Evolutionary conservation across 2,797 vertebrate genomes (phyloP), one percentile per base, ranked within the genome.

Genomic region (Varecia variegata): DNA sequence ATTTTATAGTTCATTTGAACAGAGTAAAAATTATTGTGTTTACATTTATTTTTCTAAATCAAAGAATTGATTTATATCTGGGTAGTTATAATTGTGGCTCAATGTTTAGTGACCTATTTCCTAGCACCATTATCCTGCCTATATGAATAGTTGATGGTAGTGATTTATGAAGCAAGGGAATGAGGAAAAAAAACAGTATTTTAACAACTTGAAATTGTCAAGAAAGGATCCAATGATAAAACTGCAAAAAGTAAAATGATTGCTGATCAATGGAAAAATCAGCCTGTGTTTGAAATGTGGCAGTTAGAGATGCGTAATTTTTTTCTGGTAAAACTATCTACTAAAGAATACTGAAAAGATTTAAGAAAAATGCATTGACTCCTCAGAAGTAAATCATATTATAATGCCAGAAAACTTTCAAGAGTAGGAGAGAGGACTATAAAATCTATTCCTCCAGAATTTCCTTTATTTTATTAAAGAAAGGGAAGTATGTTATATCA

Each of bases 261-360:
- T 90, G n/a, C 50, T 83, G 79, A 94, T 93, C 81, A 90, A 43
- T 90, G 81, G 45, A n/a, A 93, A 93, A 96, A 84, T 88, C 76
- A 88, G 27, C n/a, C 20, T 71, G n/a, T 87, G 3, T 85, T 92
- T 73, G 71, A 94, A 96, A 79, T 80, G 30, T 35, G 67, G 13
- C 43, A 85, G 32, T 9, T 86, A n/a, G 18, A 92, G 27, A 9
- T n/a, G 9, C 50, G 58, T 94, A 68, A n/a, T 94, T 88, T 93
- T 93, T 25, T 58, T 74, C 15, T 62, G 25, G 23, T 88, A 56
- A 82, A 87, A 70, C 5, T 85, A 11, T 87, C 38, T 91, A 32
- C 47, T 45, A 60, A 70, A 54, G 50, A 84, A 77, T 68, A 65
- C 9, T 81, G 18, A 43, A 82, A 85, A 82, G 18, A 92, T 77